phyloP scores from a whole-genome alignment of 2,888 invertebrate species.

The Nowickia ferox region DNA sequence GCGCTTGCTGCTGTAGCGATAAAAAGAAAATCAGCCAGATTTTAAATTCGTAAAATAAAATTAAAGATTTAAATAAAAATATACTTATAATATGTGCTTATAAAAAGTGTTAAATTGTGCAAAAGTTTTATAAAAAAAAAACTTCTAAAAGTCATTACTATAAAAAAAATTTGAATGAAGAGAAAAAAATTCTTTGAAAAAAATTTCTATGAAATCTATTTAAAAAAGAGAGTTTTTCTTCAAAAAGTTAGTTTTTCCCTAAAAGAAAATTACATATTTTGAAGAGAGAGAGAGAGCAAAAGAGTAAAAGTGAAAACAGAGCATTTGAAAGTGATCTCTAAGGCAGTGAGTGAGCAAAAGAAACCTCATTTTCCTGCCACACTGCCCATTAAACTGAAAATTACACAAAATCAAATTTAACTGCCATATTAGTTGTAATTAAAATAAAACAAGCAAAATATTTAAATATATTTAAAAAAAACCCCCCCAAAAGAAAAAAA shows the following conservation, averaged over 20 bases:
- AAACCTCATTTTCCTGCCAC: constrained; percentile 40
- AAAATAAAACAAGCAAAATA: constrained; percentile 37
- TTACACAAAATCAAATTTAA: constrained; percentile 41
- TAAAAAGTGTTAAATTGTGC: background rate
- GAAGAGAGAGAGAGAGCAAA: background rate
- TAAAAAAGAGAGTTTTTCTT: background rate
- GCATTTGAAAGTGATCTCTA: constrained; percentile 65
- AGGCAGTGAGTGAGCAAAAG: constrained; percentile 14
- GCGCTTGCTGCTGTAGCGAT: constrained; percentile 69
- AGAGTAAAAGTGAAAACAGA: constrained; percentile 43
- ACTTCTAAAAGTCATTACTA: background rate
- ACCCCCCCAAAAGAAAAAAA: constrained; percentile 25
- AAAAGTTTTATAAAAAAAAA: constrained; percentile 25
- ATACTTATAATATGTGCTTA: too few relatives aligned
- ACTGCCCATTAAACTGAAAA: constrained; percentile 37
- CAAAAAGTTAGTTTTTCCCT: constrained; percentile 15
- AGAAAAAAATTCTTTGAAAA: constrained; percentile 2
- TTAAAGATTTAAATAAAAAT: constrained; percentile 7
- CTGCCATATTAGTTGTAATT: constrained; percentile 65
- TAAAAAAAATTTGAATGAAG: background rate
- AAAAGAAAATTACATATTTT: background rate
- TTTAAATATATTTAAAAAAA: constrained; percentile 35
- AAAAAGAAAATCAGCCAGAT: constrained; percentile 50
- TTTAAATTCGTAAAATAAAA: constrained; percentile 43
- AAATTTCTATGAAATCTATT: background rate